phyloP scores from a whole-genome alignment of 2,888 invertebrate species.

The Andrena bicolor region DNA sequence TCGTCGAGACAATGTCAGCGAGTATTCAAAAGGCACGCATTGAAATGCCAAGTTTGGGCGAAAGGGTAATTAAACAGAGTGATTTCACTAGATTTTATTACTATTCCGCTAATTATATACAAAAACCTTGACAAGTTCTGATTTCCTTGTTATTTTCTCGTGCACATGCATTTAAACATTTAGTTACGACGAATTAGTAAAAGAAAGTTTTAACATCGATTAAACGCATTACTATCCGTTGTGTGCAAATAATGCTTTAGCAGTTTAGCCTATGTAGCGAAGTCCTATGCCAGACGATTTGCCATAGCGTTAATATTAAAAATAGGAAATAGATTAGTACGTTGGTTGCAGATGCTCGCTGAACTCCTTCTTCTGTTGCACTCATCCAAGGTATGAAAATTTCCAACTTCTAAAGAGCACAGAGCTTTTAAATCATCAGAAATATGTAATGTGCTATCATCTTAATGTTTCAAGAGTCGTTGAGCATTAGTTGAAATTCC shows the following conservation, averaged over 20 bases:
- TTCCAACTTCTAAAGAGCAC: conserved; percentile 61
- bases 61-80: conserved; percentile 90
- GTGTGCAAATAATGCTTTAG: neutral
- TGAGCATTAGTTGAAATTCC: neutral
- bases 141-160: neutral
- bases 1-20: conserved; percentile 92
- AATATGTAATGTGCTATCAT: conserved; percentile 15
- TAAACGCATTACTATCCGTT: neutral
- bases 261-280: neutral
- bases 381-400: conserved; percentile 83
- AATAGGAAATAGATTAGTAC: conserved; percentile 79
- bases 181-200: neutral
- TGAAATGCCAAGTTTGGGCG: conserved; percentile 96
- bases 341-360: conserved; percentile 85
- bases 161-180: conserved; percentile 10
- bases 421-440: conserved; percentile 39
- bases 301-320: conserved; percentile 31
- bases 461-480: neutral
- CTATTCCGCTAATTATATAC: conserved; percentile 33
- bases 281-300: neutral
- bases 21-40: conserved; percentile 94
- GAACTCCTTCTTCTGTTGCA: conserved; percentile 84
- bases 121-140: neutral
- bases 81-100: conserved; percentile 46
- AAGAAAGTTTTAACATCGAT: neutral